Evolutionary conservation across 2,113 vertebrate species (phyloP).

Genomic region (Oenanthe oenanthe): DNA sequence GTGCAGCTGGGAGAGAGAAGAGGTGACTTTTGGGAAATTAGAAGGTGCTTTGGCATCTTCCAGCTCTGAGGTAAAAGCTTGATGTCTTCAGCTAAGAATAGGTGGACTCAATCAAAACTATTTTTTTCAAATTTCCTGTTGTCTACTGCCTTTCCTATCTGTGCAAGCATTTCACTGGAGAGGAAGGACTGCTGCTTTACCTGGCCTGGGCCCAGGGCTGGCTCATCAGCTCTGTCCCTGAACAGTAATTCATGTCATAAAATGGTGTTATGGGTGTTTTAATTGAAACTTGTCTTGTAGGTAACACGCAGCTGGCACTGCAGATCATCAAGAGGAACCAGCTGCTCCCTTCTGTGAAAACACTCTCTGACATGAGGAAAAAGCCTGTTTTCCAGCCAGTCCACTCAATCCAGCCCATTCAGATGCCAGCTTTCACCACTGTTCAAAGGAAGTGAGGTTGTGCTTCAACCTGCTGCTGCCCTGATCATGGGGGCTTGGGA

Average conservation of each 20-base stretch:
- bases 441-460: constrained; percentile 90
- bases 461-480: constrained; percentile 2
- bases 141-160: not conserved
- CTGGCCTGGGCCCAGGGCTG: not conserved
- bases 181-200: accelerated
- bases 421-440: constrained; percentile 89
- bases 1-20: not conserved
- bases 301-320: constrained; percentile 95
- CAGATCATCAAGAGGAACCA: constrained; percentile 99
- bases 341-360: constrained; percentile 86
- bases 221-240: not conserved
- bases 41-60: not conserved
- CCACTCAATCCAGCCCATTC: constrained; percentile 86
- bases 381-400: constrained; percentile 82
- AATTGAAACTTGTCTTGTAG: constrained; percentile 66
- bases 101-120: not conserved
- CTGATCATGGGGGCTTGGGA: not conserved
- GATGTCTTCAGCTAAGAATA: not conserved
- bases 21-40: not conserved
- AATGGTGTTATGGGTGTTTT: not conserved
- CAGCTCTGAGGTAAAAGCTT: not conserved
- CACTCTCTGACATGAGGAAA: constrained; percentile 85
- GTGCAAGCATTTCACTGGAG: not conserved
- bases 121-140: not conserved
- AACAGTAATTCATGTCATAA: not conserved